Base-by-base conservation (phyloP, 2,797 vertebrate genomes). In the Acipenser transmontanus region DNA sequence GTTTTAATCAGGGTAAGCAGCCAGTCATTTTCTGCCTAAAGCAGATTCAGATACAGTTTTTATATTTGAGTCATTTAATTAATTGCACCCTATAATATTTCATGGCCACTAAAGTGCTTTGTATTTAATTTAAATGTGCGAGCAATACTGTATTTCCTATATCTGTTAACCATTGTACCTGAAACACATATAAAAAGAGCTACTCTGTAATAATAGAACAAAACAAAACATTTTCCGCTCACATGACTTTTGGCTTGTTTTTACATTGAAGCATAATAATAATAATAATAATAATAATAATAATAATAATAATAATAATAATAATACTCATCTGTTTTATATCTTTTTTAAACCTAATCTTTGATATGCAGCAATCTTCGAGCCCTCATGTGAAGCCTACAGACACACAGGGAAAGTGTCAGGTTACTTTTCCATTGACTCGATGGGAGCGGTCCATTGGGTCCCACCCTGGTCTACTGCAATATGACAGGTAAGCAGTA, bases 401-500 rank as follows among this genome's bases (percentile, higher is more conserved):
- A 87, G 85, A 74, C 84, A 91, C 75, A 82, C 75, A 50, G 91
- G 90, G 72, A 85, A 86, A 77, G 83, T 87, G 49, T 92, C 91
- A 0, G 91, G 90, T 69, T 86, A 83, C 78, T 91, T 86, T 82
- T 87, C 87, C 71, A 83, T 92, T 10, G 91, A 93, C 82, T 86
- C 87, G 91, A 93, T 68, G 91, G 90, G 63, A 92, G 89, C 12
- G 90, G 91, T 8, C 87, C 90, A 74, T 77, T 92, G 79, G 84
- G 84, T 66, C 82, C 90, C 60, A 70, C 85, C 48, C 84, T 86
- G 72, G 91, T 91, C 9, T 92, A 89, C 83, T 93, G 91, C 78
- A 92, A 93, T 82, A 90, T 93, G 85, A 92, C 91, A 87, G 90
- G 91, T 93, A 78, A 86, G 85, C 71, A 34, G 34, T 34, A 34